Evolutionary conservation across 2,113 vertebrate species (phyloP), one percentile per base, ranked within the genome.

Genomic region (Sciurus niger): DNA sequence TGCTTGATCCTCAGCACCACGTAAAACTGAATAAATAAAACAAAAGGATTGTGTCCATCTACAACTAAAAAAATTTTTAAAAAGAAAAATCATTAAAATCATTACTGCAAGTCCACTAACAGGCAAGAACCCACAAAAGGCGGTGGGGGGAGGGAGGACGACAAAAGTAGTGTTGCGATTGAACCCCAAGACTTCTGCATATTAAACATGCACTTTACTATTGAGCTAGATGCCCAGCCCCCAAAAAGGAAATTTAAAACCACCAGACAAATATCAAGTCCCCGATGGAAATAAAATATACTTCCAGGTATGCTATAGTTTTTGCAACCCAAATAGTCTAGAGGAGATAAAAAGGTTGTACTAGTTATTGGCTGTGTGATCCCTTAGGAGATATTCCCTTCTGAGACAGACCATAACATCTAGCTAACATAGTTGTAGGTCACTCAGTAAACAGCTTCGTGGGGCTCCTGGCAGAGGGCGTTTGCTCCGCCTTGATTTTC

Each of bases 401-500:
- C 12, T 58, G 20, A 58, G 18, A 58, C 18, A 58, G 18, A 58
- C 55, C 46, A 48, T 9, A 58, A 58, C 55, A 58, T 58, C 55
- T 22, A 16, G 53, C 53, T 53, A 16, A 53, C 63, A 4, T n/a
- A 11, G 34, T 30, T 58, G 34, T 2, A 4, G n/a, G 60, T 12
- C 22, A 16, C 25, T 22, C 18, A 32, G 18, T 4, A 6, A 0
- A 32, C 74, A 73, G 40, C 43, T 55, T 7, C 3, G 40, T 30
- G 48, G 6, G 46, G 48, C 46, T 84, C 43, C 55, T 12, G 28
- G 55, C 9, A 84, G 22, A 25, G 24, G 1, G 30, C 3, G 16
- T 0, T 2, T 1, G n/a, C 58, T 28, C 74, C 37, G 11, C 18
- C 34, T 1, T 2, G 30, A 30, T 9, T 12, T 16, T 37, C 24